These are phyloP conservation scores for Arrhamphus sclerolepis DNA, from an alignment of 2,797 vertebrate species.

Conservation along the genomic window DNA sequence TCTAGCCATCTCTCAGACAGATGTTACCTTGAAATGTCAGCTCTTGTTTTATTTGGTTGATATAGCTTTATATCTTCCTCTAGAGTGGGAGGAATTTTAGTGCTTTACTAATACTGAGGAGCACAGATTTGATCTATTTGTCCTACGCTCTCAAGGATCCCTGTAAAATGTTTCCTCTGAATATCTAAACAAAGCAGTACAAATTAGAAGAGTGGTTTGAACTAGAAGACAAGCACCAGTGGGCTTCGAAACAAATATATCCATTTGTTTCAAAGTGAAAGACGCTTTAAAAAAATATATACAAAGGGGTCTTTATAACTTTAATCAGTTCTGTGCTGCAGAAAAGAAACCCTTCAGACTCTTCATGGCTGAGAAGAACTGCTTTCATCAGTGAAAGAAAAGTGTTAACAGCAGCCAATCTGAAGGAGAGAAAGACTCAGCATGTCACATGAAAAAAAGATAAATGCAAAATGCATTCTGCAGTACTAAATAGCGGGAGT, in stretches of 20 bases:
- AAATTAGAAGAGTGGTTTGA: background rate
- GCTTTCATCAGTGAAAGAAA: background rate
- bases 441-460: background rate
- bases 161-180: constrained; percentile 4
- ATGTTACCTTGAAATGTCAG: constrained; percentile 36
- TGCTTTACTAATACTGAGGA: background rate
- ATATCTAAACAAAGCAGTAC: constrained; percentile 18
- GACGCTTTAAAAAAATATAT: background rate
- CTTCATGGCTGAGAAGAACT: background rate
- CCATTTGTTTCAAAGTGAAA: background rate
- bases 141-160: constrained; percentile 8
- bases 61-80: constrained; percentile 28
- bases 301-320: background rate
- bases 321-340: background rate
- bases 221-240: background rate
- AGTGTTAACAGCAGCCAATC: background rate
- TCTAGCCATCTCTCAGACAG: constrained; percentile 11
- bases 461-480: no score
- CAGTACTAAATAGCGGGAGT: background rate
- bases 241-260: background rate
- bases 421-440: background rate
- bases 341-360: background rate
- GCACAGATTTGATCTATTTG: constrained; percentile 8
- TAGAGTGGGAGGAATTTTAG: background rate
- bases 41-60: constrained; percentile 32